Conservation (phyloP, 2,888 invertebrate genomes). For the Chrysolina haemoptera region DNA sequence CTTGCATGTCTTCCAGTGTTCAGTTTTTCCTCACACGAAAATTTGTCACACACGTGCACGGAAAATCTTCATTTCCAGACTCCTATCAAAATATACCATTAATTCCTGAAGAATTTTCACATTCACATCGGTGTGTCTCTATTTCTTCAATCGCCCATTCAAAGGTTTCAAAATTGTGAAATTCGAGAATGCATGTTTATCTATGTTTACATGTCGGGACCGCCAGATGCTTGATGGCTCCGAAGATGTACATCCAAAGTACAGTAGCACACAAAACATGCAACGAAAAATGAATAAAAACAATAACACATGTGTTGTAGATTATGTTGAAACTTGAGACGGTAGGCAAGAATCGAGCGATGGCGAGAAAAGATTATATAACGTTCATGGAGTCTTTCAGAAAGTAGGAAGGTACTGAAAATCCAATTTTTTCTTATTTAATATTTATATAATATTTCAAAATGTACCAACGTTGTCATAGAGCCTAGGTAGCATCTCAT, state of each 20-base stretch:
- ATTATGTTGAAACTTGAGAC: slow-evolving; percentile 12
- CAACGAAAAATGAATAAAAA: slow-evolving; percentile 13
- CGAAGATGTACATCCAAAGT: slow-evolving; percentile 6
- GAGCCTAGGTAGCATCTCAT: no score
- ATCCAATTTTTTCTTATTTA: no score
- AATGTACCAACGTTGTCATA: no score
- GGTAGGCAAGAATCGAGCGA: background rate
- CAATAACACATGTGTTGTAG: slow-evolving; percentile 19
- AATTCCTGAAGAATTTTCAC: no score
- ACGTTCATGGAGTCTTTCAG: background rate
- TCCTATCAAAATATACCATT: no score
- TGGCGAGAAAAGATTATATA: background rate
- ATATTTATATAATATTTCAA: no score
- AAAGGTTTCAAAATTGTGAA: slow-evolving; percentile 4
- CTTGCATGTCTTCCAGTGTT: no score
- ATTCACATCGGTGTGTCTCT: background rate
- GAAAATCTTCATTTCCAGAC: no score
- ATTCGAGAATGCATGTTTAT: background rate
- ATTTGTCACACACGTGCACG: no score
- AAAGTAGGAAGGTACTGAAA: no score
- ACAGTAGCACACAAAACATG: slow-evolving; percentile 11
- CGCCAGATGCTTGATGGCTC: slow-evolving; percentile 14
- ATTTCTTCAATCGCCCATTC: background rate
- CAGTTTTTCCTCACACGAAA: no score
- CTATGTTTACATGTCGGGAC: slow-evolving; percentile 6